Evolutionary conservation across 2,888 invertebrate genomes (phyloP), one percentile per base, ranked within the genome.

Genomic region (Spilosoma lubricipeda): DNA sequence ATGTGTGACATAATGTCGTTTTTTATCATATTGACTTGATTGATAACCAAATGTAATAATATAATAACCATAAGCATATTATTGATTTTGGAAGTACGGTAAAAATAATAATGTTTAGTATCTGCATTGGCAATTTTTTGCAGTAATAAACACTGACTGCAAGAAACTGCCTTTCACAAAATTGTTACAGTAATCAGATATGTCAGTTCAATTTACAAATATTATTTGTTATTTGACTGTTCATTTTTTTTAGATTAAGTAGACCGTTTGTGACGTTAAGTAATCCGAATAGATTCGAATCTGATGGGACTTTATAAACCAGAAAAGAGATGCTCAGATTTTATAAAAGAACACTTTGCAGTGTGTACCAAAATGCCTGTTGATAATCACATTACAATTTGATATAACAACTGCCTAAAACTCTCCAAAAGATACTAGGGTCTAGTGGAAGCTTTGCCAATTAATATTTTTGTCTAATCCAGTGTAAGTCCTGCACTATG

Each of bases 41-140:
- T 72, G 59, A 72, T 72, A 72, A 42, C 67, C 67, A 67, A 72
- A 72, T 33, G 56, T 67, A 42, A 20, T 42, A 71, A 64, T 76
- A 67, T 74, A n/a, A 39, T 56, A n/a, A 56, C 11, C 39, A 70
- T 73, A 72, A 65, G 30, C 48, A 67, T 56, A 67, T 52, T 27
- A 70, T 59, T n/a, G 42, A 39, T 71, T 71, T 83, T 83, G 70
- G n/a, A 64, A 72, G 59, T 70, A 66, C 74, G 71, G 71, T 42
- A 64, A 30, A 59, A 66, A 52, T 42, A 27, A 59, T 33, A n/a
- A 71, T 77, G 79, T 75, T 79, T 79, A 70, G 74, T 74, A 76
- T 71, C 70, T 45, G 30, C 4, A 20, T 27, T 68, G 23, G 48
- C 20, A 23, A 48, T 64, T 64, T 27, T 27, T 27, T 65, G 64